Conservation (phyloP, 1,140 invertebrate species). For the Halictus rubicundus region DNA sequence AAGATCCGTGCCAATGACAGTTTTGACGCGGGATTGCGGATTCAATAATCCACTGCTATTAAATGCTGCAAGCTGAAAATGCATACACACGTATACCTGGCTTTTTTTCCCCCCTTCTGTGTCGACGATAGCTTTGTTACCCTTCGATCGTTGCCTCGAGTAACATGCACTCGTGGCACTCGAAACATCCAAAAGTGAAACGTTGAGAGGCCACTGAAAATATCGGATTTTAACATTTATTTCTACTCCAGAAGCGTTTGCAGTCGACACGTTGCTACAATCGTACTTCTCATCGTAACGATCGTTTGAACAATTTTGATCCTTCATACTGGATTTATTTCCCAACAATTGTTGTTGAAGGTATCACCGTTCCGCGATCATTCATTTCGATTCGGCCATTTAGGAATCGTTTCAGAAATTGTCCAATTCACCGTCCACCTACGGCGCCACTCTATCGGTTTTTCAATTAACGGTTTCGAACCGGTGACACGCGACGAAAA, state of each 20-base stretch:
- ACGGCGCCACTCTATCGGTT: too few relatives aligned
- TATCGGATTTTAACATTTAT: not conserved
- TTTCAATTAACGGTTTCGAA: too few relatives aligned
- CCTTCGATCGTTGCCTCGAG: constrained; percentile 11
- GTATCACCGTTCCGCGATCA: too few relatives aligned
- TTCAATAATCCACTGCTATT: constrained; percentile 61
- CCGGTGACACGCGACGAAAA: too few relatives aligned
- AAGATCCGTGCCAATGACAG: constrained; percentile 59
- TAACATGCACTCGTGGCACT: constrained; percentile 1
- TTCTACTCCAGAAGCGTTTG: not conserved
- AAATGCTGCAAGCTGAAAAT: constrained; percentile 61
- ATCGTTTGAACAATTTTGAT: not conserved
- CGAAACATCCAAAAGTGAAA: constrained; percentile 32
- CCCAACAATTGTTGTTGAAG: not conserved
- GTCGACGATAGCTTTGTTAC: constrained; percentile 11
- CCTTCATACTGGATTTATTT: not conserved
- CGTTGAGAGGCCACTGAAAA: constrained; percentile 8
- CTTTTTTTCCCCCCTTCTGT: not conserved
- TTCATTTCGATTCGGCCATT: too few relatives aligned
- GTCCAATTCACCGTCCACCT: too few relatives aligned
- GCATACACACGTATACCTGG: constrained; percentile 56
- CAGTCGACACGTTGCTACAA: not conserved
- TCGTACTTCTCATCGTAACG: not conserved
- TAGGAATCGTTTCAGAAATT: too few relatives aligned
- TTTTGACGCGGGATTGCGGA: constrained; percentile 48